These are phyloP conservation scores for Volucella bombylans DNA, from an alignment of 2,888 invertebrate species.

Conservation along the genomic window DNA sequence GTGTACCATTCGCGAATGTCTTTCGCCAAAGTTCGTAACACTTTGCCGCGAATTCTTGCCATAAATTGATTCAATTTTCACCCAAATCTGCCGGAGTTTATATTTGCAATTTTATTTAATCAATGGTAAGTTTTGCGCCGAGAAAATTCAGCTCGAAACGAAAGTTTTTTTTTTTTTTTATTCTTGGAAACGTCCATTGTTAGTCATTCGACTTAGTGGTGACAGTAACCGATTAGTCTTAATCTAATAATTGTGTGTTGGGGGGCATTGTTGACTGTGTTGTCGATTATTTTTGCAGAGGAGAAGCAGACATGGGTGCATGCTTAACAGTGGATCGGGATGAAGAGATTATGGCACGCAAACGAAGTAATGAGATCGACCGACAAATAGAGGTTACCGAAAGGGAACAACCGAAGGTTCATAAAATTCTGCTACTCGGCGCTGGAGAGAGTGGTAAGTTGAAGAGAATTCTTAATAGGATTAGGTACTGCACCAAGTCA, in stretches of 20 bases:
- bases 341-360: constrained; percentile 84
- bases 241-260: constrained; percentile 29
- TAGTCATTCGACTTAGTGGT: constrained; percentile 47
- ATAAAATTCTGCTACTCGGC: constrained; percentile 86
- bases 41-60: constrained; percentile 8
- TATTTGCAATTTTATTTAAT: constrained; percentile 23
- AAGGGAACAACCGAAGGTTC: constrained; percentile 85
- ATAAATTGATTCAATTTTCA: neutral
- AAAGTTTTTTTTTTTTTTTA: constrained; percentile 47
- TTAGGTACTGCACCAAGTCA: too few species aligned
- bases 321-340: constrained; percentile 86
- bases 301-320: constrained; percentile 83
- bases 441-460: constrained; percentile 85
- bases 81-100: constrained; percentile 2
- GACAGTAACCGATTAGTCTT: constrained; percentile 53
- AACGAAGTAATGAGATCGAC: constrained; percentile 86
- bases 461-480: too few species aligned
- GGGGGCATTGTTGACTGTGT: constrained; percentile 44
- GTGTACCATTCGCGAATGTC: constrained; percentile 12
- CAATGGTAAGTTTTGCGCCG: constrained; percentile 57
- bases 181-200: constrained; percentile 61
- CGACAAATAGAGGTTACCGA: constrained; percentile 84
- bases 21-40: neutral
- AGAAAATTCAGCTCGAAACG: constrained; percentile 14
- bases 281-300: constrained; percentile 51